A percentile compares a stretch with the other conserved stretches of the same genome.
Conservation (phyloP, 1,140 invertebrate species). For the Cydia pomonella region DNA sequence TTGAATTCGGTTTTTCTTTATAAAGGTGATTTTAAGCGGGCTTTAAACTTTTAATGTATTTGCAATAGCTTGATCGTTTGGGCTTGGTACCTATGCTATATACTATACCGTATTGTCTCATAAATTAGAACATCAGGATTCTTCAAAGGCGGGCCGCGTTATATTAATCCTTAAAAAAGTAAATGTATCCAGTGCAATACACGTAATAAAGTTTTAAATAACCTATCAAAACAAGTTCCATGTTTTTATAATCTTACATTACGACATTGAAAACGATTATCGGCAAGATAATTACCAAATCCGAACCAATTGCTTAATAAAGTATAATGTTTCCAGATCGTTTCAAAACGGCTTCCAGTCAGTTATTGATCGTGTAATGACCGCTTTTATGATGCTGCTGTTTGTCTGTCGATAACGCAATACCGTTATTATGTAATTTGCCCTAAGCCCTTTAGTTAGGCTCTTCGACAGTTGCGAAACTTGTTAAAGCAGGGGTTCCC, state of each 20-base stretch:
- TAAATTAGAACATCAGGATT: no score
- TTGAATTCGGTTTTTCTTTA: no score
- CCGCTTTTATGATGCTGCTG: constrained; percentile 2
- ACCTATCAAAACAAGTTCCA: background rate
- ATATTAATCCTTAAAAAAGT: background rate
- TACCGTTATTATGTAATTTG: constrained; percentile 9
- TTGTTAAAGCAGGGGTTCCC: no score
- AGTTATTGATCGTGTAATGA: constrained; percentile 2
- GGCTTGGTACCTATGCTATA: no score
- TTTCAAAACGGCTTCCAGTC: background rate
- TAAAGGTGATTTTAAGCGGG: no score
- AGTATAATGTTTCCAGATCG: background rate
- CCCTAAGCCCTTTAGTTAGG: background rate
- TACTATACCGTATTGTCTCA: no score
- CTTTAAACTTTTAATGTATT: no score
- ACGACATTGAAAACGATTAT: constrained; percentile 17
- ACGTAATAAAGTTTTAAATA: background rate
- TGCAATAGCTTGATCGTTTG: no score
- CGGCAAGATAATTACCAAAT: background rate
- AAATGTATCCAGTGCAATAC: background rate
- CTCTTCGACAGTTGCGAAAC: background rate
- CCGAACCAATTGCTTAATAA: constrained; percentile 12
- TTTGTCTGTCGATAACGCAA: constrained; percentile 10
- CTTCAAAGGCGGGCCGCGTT: no score
- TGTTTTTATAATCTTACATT: background rate